These are phyloP conservation scores for Dermatophagoides farinae DNA, from an alignment of 1,140 invertebrate genomes.

Conservation along the genomic window DNA sequence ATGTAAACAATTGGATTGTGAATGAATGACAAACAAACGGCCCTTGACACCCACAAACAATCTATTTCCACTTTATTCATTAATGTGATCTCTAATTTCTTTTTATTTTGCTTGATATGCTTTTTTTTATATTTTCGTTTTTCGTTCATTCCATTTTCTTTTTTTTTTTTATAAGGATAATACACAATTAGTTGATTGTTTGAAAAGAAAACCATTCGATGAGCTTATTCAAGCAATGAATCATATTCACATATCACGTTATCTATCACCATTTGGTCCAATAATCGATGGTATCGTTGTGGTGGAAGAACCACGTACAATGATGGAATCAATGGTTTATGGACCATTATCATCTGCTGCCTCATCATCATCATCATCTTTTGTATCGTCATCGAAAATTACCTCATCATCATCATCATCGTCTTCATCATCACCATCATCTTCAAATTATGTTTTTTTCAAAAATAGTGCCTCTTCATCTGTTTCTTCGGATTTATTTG, in stretches of 20 bases:
- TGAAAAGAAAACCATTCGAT: slow-evolving; percentile 53
- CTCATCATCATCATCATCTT: neutral
- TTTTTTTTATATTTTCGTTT: too few relatives aligned
- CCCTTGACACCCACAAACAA: neutral
- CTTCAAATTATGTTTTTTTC: neutral
- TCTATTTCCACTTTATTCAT: neutral
- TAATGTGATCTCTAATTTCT: neutral
- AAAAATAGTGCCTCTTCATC: slow-evolving; percentile 12
- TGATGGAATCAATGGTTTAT: slow-evolving; percentile 4
- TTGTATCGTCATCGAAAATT: too few relatives aligned
- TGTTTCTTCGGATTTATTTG: neutral
- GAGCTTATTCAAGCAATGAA: slow-evolving; percentile 48
- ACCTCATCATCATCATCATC: slow-evolving; percentile 1
- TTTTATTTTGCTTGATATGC: too few relatives aligned
- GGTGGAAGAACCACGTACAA: slow-evolving; percentile 41
- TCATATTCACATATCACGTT: slow-evolving; percentile 47
- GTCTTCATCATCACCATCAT: neutral
- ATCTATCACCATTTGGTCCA: slow-evolving; percentile 65
- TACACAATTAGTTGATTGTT: slow-evolving; percentile 52
- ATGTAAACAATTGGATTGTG: too few relatives aligned
- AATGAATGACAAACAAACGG: neutral
- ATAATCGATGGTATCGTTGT: slow-evolving; percentile 79
- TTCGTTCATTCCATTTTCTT: neutral
- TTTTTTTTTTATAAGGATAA: slow-evolving; percentile 17
- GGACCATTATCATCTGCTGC: neutral